These are phyloP conservation scores for Drosophila macrospina DNA, from an alignment of 2,888 invertebrate genomes.

Conservation along the genomic window DNA sequence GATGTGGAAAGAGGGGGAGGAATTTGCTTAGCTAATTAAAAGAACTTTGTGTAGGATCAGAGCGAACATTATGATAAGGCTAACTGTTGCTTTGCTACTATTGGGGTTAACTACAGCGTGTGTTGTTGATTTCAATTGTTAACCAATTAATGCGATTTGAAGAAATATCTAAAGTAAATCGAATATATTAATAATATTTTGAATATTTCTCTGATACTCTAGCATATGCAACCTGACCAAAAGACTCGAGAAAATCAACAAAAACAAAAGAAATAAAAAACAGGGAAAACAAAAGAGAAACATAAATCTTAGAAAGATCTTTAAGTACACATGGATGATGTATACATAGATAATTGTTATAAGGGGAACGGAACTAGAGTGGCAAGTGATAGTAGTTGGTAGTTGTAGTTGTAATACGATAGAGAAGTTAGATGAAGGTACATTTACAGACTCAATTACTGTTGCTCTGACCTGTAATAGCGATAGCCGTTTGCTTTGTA, in stretches of 20 bases:
- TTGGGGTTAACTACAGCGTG: constrained; percentile 10
- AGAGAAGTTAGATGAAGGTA: constrained; percentile 59
- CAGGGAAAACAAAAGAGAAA: constrained; percentile 6
- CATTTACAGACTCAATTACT: constrained; percentile 60
- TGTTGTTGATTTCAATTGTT: not conserved
- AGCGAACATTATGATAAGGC: constrained; percentile 23
- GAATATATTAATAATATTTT: not conserved
- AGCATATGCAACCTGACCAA: not conserved
- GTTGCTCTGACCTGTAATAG: constrained; percentile 84
- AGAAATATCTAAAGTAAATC: not conserved
- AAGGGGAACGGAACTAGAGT: constrained; percentile 33
- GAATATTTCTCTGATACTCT: not conserved
- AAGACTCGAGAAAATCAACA: constrained; percentile 3
- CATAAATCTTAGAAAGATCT: constrained; percentile 6
- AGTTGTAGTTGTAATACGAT: constrained; percentile 38
- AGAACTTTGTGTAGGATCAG: constrained; percentile 30
- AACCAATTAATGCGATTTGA: not conserved
- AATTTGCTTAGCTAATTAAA: constrained; percentile 6
- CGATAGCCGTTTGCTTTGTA: constrained; percentile 84
- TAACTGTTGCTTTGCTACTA: constrained; percentile 12
- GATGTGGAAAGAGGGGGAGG: constrained; percentile 9
- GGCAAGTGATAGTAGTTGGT: constrained; percentile 42
- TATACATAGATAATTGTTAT: not conserved
- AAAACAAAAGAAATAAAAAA: not conserved
- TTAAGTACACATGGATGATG: constrained; percentile 14